Evolutionary conservation across 1,140 invertebrate species (phyloP), one percentile per base, ranked within the genome.

Genomic region (Drusus annulatus): DNA sequence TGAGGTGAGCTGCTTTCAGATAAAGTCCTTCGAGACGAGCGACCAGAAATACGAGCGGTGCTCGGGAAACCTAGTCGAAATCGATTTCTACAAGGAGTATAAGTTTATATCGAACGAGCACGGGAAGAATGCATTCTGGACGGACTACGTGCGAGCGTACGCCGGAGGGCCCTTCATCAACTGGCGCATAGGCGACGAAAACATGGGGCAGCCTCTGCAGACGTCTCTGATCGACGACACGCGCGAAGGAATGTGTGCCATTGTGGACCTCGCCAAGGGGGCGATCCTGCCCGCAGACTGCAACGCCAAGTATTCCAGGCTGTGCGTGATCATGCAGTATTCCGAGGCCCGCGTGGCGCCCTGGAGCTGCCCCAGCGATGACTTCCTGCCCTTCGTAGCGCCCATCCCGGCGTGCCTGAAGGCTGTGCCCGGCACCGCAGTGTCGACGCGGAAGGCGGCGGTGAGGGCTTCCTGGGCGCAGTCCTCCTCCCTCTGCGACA

Each of bases 401-500:
- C 89, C 89, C 0, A 83, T 82, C 8, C 80, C 88, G 4, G 86
- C 88, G 0, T 90, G 89, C 76, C 58, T 84, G 54, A 65, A 28
- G n/a, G 45, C 31, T 4, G 52, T 76, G 45, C 79, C 87, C 50
- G 82, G 81, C 0, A 78, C 81, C 16, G 76, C 85, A 17, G 83
- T 81, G 0, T 86, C 85, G 0, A 82, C 85, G 0, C 83, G 85
- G 0, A 87, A 85, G 3, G 86, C 85, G 0, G 76, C 84, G 10
- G 84, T 89, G 0, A 85, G 88, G 76, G 89, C 88, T 0, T 89
- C 84, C 0, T 89, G 88, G 87, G 81, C 69, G 15, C 88, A 89
- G 36, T 86, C 88, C 13, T 81, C 85, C 31, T 82, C 86, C 0
- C 63, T 88, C 31, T 90, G 89, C 78, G 80, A 79, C 4, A 88